Conservation (phyloP, 2,888 invertebrate species). For the Tetropium fuscum region DNA sequence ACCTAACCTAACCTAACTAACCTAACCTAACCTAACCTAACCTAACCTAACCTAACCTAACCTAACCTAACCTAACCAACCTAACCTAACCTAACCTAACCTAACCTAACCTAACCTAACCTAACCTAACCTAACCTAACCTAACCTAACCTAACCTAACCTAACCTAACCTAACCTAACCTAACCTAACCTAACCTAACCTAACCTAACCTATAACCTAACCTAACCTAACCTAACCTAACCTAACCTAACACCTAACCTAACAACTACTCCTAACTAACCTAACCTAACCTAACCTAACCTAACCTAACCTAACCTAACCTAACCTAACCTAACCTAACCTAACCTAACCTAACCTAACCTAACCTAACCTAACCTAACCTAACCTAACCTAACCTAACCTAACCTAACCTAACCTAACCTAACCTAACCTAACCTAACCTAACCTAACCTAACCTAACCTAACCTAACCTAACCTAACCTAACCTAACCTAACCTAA, state of each 20-base stretch:
- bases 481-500: too few relatives aligned
- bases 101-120: constrained; percentile 25
- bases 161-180: constrained; percentile 38
- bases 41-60: constrained; percentile 32
- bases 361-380: constrained; percentile 8
- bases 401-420: background rate
- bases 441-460: too few relatives aligned
- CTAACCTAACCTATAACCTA: constrained; percentile 36
- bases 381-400: constrained; percentile 3
- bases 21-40: constrained; percentile 39
- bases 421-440: background rate
- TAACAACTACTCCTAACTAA: too few relatives aligned
- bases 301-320: constrained; percentile 12
- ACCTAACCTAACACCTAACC: constrained; percentile 22
- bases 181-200: constrained; percentile 30
- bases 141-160: constrained; percentile 37
- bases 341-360: constrained; percentile 6
- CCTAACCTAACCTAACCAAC: constrained; percentile 20
- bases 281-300: constrained; percentile 27
- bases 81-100: constrained; percentile 16
- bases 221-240: constrained; percentile 29
- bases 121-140: constrained; percentile 33
- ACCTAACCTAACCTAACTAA: constrained; percentile 40
- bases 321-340: constrained; percentile 8
- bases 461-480: too few relatives aligned